Conservation (phyloP, 2,113 vertebrate genomes). For the Marcusenius ussheri region DNA sequence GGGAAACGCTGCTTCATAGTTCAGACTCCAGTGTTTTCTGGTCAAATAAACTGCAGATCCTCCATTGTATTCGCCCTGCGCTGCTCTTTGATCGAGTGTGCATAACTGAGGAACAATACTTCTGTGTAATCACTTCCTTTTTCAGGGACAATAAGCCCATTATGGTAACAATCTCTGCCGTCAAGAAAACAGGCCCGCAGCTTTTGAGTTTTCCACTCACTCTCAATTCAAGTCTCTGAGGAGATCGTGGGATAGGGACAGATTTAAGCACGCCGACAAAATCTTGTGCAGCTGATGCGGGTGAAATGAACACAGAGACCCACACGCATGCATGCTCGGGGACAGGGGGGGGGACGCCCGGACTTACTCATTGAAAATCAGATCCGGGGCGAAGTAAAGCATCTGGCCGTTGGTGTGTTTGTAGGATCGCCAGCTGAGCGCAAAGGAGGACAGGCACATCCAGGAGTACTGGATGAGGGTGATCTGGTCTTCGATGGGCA, state of each 20-base stretch:
- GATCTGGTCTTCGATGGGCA: conserved; percentile 99
- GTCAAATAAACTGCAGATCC: conserved; percentile 47
- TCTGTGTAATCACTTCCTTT: conserved; percentile 27
- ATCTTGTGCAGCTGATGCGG: neutral
- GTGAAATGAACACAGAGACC: neutral
- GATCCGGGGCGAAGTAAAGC: conserved; percentile 97
- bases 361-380: conserved; percentile 97
- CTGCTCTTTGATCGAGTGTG: conserved; percentile 34
- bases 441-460: conserved; percentile 99
- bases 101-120: conserved; percentile 31
- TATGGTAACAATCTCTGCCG: conserved; percentile 10
- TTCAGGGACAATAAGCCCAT: conserved; percentile 17
- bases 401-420: conserved; percentile 97
- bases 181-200: neutral
- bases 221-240: neutral
- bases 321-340: neutral
- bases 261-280: neutral
- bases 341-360: conserved; percentile 31
- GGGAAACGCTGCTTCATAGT: neutral
- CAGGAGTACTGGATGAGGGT: conserved; percentile 99
- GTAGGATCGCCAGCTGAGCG: conserved; percentile 98
- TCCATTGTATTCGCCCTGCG: conserved; percentile 40
- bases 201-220: neutral
- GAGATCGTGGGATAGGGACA: neutral
- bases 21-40: conserved; percentile 26